Evolutionary conservation across 2,113 vertebrate species (phyloP).

Genomic region (Atlantisia rogersi): DNA sequence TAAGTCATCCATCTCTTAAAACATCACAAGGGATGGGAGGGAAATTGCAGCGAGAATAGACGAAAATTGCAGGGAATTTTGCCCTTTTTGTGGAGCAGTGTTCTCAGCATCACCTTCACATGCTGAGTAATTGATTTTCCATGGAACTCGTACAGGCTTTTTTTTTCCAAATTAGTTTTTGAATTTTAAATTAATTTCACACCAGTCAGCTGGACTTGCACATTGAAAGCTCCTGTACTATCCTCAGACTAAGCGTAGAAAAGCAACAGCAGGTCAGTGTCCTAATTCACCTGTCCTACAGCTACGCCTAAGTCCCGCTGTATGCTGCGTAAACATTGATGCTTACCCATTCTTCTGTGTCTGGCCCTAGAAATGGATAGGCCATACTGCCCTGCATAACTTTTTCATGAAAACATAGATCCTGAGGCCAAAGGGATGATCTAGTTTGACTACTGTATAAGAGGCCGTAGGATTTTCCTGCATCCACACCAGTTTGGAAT

Average conservation of each 20-base stretch:
- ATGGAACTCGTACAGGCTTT: background rate
- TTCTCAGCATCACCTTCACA: background rate
- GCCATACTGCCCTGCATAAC: background rate
- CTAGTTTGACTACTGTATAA: background rate
- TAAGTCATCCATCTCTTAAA: slow-evolving; percentile 7
- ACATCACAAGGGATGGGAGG: slow-evolving; percentile 4
- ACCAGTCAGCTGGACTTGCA: background rate
- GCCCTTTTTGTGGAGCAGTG: background rate
- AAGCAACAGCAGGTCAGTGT: background rate
- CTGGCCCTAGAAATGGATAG: background rate
- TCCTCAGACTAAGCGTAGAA: background rate
- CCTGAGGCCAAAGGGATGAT: background rate
- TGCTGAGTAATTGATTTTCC: slow-evolving; percentile 47
- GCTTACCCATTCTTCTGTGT: background rate
- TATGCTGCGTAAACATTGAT: background rate
- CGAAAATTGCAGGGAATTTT: slow-evolving; percentile 46
- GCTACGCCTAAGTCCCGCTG: background rate
- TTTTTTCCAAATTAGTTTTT: slow-evolving; percentile 6
- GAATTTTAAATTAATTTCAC: slow-evolving; percentile 46
- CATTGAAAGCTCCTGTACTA: background rate
- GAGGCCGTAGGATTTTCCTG: background rate
- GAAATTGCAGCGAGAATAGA: slow-evolving; percentile 38
- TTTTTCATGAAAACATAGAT: background rate
- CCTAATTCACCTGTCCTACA: background rate
- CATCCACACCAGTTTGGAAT: background rate